phyloP scores from a whole-genome alignment of 2,888 invertebrate species.

The Ophion slaviceki region DNA sequence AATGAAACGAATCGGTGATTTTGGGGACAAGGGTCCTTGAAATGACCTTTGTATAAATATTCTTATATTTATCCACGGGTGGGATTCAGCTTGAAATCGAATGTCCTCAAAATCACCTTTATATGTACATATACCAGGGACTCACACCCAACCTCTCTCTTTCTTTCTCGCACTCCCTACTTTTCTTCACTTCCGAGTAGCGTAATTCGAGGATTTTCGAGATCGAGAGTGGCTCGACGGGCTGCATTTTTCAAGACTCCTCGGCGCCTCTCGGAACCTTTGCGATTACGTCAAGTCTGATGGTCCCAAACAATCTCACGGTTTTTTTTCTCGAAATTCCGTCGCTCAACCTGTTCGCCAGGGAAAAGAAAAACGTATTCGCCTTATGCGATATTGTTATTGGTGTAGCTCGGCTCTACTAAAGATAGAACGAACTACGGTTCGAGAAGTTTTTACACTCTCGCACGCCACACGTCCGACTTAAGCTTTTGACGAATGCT shows the following conservation, averaged over 20 bases:
- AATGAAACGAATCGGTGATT: not conserved
- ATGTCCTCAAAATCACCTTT: not conserved
- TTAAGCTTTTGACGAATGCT: not conserved
- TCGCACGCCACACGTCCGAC: not conserved
- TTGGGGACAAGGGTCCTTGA: not conserved
- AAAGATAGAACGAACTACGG: constrained; percentile 1
- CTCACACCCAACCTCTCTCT: not conserved
- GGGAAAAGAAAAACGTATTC: not conserved
- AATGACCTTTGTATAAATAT: too few species aligned
- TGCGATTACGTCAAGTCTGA: not conserved
- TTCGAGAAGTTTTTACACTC: not conserved
- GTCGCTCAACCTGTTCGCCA: not conserved
- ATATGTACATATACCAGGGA: not conserved
- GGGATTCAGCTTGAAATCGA: not conserved
- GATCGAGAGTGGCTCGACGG: not conserved
- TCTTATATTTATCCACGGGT: too few species aligned
- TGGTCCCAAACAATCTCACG: too few species aligned
- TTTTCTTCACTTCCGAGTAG: not conserved
- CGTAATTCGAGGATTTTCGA: not conserved
- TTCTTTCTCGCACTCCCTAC: not conserved
- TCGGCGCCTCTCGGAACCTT: not conserved
- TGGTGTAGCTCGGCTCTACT: not conserved
- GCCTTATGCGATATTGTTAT: not conserved
- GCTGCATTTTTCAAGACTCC: not conserved
- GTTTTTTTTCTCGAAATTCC: not conserved